Conservation (phyloP, 1,140 invertebrate genomes). For the Euglossa dilemma region DNA sequence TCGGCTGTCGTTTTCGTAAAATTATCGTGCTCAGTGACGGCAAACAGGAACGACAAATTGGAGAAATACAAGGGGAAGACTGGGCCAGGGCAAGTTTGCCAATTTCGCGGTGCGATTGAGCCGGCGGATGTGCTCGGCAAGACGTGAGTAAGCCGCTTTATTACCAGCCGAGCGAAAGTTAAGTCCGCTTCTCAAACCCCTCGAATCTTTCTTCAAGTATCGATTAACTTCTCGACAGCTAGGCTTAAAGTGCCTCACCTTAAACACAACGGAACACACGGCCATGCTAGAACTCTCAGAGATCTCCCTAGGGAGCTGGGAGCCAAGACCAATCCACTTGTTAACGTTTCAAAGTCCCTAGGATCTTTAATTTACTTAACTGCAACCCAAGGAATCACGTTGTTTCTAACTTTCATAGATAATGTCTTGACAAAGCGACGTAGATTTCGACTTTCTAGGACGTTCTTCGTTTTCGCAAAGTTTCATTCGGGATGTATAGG, state of each 20-base stretch:
- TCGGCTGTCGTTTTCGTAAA: neutral
- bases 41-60: neutral
- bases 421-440: constrained; percentile 4
- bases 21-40: constrained; percentile 1
- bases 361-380: constrained; percentile 2
- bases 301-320: neutral
- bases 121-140: constrained; percentile 43
- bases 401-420: neutral
- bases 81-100: constrained; percentile 40
- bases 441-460: neutral
- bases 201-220: constrained; percentile 50
- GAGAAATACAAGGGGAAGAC: constrained; percentile 28
- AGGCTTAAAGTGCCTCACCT: constrained; percentile 16
- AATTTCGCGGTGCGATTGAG: constrained; percentile 56
- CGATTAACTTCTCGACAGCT: constrained; percentile 46
- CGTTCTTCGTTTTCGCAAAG: neutral
- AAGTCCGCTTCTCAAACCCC: constrained; percentile 53
- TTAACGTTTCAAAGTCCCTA: neutral
- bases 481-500: neutral
- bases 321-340: neutral
- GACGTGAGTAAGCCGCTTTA: constrained; percentile 62
- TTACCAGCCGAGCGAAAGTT: constrained; percentile 56
- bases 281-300: neutral
- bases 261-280: constrained; percentile 28
- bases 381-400: too few relatives aligned